Conservation (phyloP, 2,797 vertebrate genomes). For the Leucoraja ocellata region DNA sequence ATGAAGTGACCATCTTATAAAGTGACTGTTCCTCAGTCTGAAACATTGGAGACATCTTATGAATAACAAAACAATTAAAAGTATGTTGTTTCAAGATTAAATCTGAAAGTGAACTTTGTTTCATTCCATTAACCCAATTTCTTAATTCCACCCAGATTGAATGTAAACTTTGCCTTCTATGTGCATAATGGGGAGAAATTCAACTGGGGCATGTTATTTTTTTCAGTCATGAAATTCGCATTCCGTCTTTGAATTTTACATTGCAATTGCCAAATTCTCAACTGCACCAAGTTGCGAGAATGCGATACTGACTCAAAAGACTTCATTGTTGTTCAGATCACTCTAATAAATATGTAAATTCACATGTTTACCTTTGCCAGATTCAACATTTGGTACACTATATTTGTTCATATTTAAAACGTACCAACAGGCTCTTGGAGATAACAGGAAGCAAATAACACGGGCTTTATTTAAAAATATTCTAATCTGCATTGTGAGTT, state of each 20-base stretch:
- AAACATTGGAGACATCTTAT: neutral
- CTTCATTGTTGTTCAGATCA: neutral
- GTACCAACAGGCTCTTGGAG: neutral
- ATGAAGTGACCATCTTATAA: neutral
- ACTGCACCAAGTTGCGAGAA: neutral
- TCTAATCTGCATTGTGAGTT: neutral
- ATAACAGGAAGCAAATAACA: neutral
- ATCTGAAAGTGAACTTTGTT: neutral
- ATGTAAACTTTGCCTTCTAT: neutral
- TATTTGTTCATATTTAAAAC: neutral
- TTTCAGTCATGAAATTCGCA: neutral
- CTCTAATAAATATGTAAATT: neutral
- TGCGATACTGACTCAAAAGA: neutral
- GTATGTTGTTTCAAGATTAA: neutral
- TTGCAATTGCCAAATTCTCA: neutral
- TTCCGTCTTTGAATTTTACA: neutral
- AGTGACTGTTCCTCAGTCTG: neutral
- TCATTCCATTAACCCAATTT: neutral
- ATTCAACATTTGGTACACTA: neutral
- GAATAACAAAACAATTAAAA: neutral
- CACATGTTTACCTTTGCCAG: neutral
- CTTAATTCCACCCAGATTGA: neutral
- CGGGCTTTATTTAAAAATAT: neutral
- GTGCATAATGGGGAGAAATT: neutral
- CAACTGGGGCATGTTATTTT: neutral